Evolutionary conservation across 2,888 invertebrate genomes (phyloP), one percentile per base, ranked within the genome.

Genomic region (Anthophora plumipes): DNA sequence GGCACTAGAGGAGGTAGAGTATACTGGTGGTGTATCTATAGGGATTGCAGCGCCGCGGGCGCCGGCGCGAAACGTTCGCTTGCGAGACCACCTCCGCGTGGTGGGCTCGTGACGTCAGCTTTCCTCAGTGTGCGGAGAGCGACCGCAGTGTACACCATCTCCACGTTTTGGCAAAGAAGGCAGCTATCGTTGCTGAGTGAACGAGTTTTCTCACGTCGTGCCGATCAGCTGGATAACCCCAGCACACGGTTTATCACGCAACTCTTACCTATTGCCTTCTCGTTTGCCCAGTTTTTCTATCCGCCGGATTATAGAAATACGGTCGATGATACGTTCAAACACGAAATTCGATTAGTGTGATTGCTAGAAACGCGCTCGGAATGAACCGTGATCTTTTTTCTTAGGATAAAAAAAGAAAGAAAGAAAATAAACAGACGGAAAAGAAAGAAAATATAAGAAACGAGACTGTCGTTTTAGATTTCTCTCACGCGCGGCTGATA

Each of bases 81-180:
- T 87, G 92, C 89, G 90, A 92, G 88, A 90, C 91, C 91, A 90
- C 91, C 91, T 91, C 92, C 92, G 92, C 92, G 93, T 92, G 92
- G 92, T 92, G 91, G 91, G 90, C 89, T 92, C 90, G 89, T 92
- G 93, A 92, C 92, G 92, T 92, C 92, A 92, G 91, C 88, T 90
- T 86, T 85, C 86, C 90, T 92, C 93, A 93, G 93, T 92, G 92
- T 89, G 92, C 93, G 92, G 93, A 92, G 92, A 92, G 91, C 92
- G 91, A 92, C 92, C 92, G 92, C 91, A 92, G 92, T 91, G 92
- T 91, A 86, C 90, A 91, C 90, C 90, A 90, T 90, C 90, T 91
- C 91, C 89, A 91, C 89, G 88, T 89, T 91, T 88, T 88, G 84
- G 82, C 83, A 77, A 88, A 88, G 88, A 80, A 88, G 78, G 76